A percentile compares a stretch with the other conserved stretches of the same genome.
Conservation (phyloP, 1,140 invertebrate genomes). For the Metaphire vulgaris region DNA sequence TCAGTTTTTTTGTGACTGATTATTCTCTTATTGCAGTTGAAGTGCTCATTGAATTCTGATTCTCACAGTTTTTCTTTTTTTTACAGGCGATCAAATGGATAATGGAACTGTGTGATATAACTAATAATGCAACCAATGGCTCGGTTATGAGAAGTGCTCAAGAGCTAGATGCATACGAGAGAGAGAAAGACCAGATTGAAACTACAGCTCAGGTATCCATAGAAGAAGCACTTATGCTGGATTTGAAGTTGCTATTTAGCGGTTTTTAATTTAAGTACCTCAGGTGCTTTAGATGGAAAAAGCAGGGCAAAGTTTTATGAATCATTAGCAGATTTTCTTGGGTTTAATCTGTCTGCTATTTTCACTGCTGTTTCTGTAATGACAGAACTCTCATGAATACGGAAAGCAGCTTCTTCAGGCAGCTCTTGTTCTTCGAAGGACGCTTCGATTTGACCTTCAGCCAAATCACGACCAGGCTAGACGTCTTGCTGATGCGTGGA, state of each 20-base stretch:
- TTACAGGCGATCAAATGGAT: conserved; percentile 66
- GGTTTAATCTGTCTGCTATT: too few relatives aligned
- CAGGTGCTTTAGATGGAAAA: too few relatives aligned
- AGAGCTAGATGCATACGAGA: conserved; percentile 68
- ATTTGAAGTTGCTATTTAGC: too few relatives aligned
- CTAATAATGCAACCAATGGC: conserved; percentile 52
- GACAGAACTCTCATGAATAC: conserved; percentile 70
- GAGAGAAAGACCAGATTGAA: conserved; percentile 68
- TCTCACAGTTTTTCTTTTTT: too few relatives aligned
- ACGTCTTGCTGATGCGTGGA: conserved; percentile 63
- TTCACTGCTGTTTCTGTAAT: too few relatives aligned
- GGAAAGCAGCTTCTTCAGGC: conserved; percentile 69
- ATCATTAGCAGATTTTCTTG: too few relatives aligned
- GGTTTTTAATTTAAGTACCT: too few relatives aligned
- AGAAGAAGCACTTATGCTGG: neutral
- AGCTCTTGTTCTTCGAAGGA: conserved; percentile 65
- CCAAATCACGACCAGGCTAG: conserved; percentile 56
- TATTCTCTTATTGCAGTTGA: too few relatives aligned
- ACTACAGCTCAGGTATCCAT: conserved; percentile 68
- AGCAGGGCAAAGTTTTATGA: too few relatives aligned
- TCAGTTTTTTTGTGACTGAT: too few relatives aligned
- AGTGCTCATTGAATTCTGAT: too few relatives aligned
- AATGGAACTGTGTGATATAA: conserved; percentile 64
- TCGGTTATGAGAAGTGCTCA: conserved; percentile 59
- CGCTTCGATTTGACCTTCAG: conserved; percentile 62